Base-by-base conservation (phyloP, 2,113 vertebrate species). In the Cairina moschata region DNA sequence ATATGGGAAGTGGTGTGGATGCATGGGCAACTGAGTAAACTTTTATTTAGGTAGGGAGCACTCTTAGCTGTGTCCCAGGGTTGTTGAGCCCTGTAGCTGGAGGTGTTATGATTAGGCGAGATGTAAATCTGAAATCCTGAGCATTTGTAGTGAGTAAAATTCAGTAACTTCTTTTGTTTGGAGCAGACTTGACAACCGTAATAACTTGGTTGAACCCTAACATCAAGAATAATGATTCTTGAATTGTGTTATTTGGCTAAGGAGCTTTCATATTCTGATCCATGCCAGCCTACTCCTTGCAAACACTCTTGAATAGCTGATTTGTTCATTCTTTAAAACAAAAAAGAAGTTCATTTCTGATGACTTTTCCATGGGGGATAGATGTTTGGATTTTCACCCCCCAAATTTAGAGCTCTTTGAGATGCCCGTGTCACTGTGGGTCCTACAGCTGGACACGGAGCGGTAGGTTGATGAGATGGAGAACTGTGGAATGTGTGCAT, bases 281-380 rank as follows among this genome's bases (percentile, higher is more conserved):
- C 85, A 11, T 82, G 38, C 48, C 74, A 78, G n/a, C 50, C 44
- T 76, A 2, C 34, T 66, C 18, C 54, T 76, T 68, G 42, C 38
- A 42, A 88, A n/a, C 12, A 6, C 29, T 72, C 28, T 91, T 90
- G 83, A 86, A 81, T 22, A 71, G 6, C 13, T 75, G 32, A 44
- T 92, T 88, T 91, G 65, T 81, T 94, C 58, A n/a, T 84, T 81
- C 38, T 54, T 6, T 82, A 78, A 17, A 80, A 28, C 7, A 90
- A 92, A 52, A 52, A 84, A 91, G 76, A 48, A 7, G 10, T 44
- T 95, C 14, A n/a, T 94, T 92, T 95, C 74, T 82, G 38, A 85
- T 92, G 29, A n/a, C 84, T 84, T 84, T 73, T 13, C 28, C 80
- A 54, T 59, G 66, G 65, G 8, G 80, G 59, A 17, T 6, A 42